Evolutionary conservation across 2,113 vertebrate species (phyloP).

Genomic region (Otolemur garnettii): DNA sequence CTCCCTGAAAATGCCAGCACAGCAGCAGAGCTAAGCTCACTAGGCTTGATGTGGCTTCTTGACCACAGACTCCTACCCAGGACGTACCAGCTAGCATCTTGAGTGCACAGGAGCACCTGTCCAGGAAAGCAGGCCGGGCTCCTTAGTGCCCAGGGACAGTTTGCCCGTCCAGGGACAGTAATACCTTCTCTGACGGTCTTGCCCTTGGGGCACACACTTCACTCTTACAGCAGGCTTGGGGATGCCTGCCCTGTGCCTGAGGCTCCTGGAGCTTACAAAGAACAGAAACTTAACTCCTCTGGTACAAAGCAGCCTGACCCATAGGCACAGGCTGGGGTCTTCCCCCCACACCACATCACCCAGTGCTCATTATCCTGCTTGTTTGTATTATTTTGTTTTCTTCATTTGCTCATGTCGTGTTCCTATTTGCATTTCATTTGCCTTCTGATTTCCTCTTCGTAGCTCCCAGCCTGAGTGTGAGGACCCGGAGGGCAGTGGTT

Average conservation of each 20-base stretch:
- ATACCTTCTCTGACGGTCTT: neutral
- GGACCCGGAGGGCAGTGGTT: neutral
- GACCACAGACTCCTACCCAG: no score
- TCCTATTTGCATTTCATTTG: neutral
- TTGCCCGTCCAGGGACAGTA: no score
- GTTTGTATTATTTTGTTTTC: neutral
- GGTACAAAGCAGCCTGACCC: fast-evolving
- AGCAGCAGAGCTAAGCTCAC: neutral
- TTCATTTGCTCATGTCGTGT: neutral
- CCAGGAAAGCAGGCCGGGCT: neutral
- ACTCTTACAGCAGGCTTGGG: neutral
- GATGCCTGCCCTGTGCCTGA: no score
- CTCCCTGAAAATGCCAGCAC: no score
- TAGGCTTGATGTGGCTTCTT: no score
- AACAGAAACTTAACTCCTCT: neutral
- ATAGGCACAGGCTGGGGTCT: neutral
- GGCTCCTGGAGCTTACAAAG: neutral
- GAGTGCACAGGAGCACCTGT: fast-evolving
- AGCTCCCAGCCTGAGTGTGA: neutral
- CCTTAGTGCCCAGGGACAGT: no score
- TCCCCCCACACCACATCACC: no score
- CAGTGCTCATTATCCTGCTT: neutral
- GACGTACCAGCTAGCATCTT: neutral
- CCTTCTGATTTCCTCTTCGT: neutral
- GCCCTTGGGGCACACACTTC: fast-evolving